Evolutionary conservation across 2,797 vertebrate species (phyloP).

Genomic region (Syndactyla subalaris): DNA sequence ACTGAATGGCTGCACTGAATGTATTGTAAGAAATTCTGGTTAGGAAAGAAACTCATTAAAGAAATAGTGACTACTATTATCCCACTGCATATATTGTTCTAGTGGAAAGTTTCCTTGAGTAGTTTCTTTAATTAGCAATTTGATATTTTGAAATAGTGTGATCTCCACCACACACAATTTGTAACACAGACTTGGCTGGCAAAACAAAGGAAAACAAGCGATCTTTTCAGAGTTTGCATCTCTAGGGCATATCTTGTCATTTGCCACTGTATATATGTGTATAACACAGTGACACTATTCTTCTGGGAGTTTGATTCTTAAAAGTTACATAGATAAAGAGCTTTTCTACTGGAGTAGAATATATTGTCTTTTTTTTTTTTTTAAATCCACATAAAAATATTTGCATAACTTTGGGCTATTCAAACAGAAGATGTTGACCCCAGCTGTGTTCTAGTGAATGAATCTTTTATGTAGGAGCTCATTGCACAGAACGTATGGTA

Average conservation of each 20-base stretch:
- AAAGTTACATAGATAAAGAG: slow-evolving; percentile 38
- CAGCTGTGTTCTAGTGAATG: slow-evolving; percentile 56
- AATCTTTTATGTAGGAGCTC: slow-evolving; percentile 50
- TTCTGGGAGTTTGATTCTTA: slow-evolving; percentile 53
- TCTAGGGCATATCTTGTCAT: slow-evolving; percentile 61
- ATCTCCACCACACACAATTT: slow-evolving; percentile 46
- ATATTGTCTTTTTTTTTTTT: not conserved
- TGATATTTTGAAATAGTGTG: slow-evolving; percentile 60
- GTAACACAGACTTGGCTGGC: slow-evolving; percentile 49
- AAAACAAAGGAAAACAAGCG: slow-evolving; percentile 52
- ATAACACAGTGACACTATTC: not conserved
- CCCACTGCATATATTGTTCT: slow-evolving; percentile 67
- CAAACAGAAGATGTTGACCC: slow-evolving; percentile 39
- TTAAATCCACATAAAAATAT: slow-evolving; percentile 30
- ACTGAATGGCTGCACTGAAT: slow-evolving; percentile 52
- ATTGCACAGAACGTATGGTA: slow-evolving; percentile 65
- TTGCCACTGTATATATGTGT: slow-evolving; percentile 3
- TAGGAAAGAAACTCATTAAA: slow-evolving; percentile 65
- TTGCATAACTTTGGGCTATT: slow-evolving; percentile 47
- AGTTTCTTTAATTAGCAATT: slow-evolving; percentile 67
- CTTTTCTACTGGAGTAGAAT: slow-evolving; percentile 6
- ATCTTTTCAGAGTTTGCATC: slow-evolving; percentile 49
- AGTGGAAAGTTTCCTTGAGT: slow-evolving; percentile 58
- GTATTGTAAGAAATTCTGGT: slow-evolving; percentile 39
- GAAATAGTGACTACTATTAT: slow-evolving; percentile 67